phyloP scores from a whole-genome alignment of 2,888 invertebrate genomes.

The Leistus spinibarbis region DNA sequence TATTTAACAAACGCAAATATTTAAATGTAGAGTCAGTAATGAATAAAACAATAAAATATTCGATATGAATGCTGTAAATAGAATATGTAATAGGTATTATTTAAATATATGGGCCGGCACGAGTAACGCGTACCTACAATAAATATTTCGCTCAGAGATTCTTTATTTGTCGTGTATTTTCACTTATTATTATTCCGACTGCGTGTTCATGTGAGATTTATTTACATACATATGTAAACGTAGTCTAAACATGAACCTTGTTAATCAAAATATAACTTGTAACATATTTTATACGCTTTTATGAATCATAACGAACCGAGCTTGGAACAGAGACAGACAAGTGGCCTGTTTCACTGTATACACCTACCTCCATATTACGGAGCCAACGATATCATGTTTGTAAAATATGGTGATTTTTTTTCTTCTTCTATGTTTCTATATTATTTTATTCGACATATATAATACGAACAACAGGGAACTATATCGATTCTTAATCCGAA shows the following conservation, averaged over 20 bases:
- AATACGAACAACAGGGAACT: no score
- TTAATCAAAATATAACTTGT: conserved; percentile 21
- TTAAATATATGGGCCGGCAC: background rate
- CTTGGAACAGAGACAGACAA: background rate
- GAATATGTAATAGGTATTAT: background rate
- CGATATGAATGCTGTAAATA: background rate
- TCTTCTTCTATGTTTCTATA: background rate
- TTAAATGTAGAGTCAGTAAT: background rate
- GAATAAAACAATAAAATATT: background rate
- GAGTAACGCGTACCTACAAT: background rate
- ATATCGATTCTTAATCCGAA: no score
- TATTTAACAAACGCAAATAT: no score
- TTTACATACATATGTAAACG: conserved; percentile 32
- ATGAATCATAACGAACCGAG: conserved; percentile 21
- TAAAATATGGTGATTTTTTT: background rate
- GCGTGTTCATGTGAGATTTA: conserved; percentile 31
- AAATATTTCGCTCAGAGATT: background rate
- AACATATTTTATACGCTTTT: background rate
- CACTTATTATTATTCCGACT: conserved; percentile 17
- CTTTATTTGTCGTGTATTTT: conserved; percentile 2
- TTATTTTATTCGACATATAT: no score
- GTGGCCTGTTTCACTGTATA: background rate
- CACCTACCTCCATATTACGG: background rate
- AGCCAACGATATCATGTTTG: background rate
- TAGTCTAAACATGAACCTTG: conserved; percentile 30